Percentiles rank a stretch among this genome's conserved stretches.
Conservation (phyloP, 2,113 vertebrate genomes). For the Triplophysa rosa region DNA sequence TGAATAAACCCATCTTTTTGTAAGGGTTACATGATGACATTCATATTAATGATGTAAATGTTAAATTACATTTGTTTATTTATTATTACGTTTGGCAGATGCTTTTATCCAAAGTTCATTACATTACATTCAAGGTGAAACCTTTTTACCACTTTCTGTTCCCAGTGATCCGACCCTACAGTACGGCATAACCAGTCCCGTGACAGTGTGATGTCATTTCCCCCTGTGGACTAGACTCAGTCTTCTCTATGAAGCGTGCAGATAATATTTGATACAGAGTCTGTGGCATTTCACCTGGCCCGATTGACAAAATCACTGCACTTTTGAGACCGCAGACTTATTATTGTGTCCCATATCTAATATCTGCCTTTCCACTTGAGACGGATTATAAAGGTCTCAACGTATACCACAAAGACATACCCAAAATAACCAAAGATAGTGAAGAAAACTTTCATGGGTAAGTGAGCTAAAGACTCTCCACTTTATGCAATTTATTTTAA, state of each 20-base stretch:
- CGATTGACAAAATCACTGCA: constrained; percentile 29
- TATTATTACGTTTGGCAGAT: too few species aligned
- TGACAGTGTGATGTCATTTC: neutral
- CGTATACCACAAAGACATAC: neutral
- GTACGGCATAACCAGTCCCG: neutral
- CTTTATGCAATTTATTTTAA: too few species aligned
- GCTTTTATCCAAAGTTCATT: too few species aligned
- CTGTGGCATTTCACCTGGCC: constrained; percentile 27
- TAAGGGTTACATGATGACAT: too few species aligned
- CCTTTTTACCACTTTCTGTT: too few species aligned
- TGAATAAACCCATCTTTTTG: too few species aligned
- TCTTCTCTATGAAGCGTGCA: constrained; percentile 2
- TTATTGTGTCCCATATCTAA: constrained; percentile 37
- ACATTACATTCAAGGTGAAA: too few species aligned
- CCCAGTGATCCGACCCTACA: too few species aligned
- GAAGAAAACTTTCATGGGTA: neutral
- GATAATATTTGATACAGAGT: constrained; percentile 16
- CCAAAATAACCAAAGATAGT: neutral
- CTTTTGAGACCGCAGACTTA: constrained; percentile 30
- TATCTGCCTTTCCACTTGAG: constrained; percentile 32
- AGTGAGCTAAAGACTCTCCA: too few species aligned
- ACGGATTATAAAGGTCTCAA: constrained; percentile 31
- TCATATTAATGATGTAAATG: too few species aligned
- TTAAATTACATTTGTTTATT: too few species aligned
- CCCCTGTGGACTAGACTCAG: neutral